Evolutionary conservation across 1,140 invertebrate species (phyloP).

Genomic region (Temnothorax curvispinosus): DNA sequence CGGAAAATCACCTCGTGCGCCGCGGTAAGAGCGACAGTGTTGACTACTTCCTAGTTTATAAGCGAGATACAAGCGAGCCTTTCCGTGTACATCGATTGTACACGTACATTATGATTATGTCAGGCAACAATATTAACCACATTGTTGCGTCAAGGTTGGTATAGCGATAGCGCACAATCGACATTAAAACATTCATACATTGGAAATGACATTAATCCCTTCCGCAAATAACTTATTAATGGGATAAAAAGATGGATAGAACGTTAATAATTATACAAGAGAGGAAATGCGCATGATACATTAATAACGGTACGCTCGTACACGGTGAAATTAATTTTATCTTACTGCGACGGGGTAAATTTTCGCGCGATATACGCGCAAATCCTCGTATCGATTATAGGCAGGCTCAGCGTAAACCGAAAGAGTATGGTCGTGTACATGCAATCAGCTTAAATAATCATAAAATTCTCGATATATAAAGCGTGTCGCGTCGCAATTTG

Average conservation of each 20-base stretch:
- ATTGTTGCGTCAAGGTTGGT: not conserved
- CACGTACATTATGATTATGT: not conserved
- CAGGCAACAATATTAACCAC: not conserved
- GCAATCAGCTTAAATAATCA: slow-evolving; percentile 51
- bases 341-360: not conserved
- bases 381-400: slow-evolving; percentile 33
- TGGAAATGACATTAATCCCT: slow-evolving; percentile 29
- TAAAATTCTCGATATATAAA: slow-evolving; percentile 42
- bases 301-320: not conserved
- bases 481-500: slow-evolving; percentile 19
- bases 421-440: slow-evolving; percentile 1
- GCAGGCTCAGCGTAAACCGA: not conserved
- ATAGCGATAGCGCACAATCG: not conserved
- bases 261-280: slow-evolving; percentile 8
- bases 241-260: not conserved
- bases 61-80: not conserved
- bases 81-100: slow-evolving; percentile 10
- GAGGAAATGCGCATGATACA: not conserved
- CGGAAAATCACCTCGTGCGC: slow-evolving; percentile 25
- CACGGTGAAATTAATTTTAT: slow-evolving; percentile 22
- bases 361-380: slow-evolving; percentile 8
- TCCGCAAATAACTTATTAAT: slow-evolving; percentile 22
- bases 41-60: slow-evolving; percentile 13
- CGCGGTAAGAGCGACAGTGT: not conserved
- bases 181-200: slow-evolving; percentile 30